A percentile compares a stretch with the other conserved stretches of the same genome.
Conservation (phyloP, 2,797 vertebrate species). For the Propithecus deckenii region DNA sequence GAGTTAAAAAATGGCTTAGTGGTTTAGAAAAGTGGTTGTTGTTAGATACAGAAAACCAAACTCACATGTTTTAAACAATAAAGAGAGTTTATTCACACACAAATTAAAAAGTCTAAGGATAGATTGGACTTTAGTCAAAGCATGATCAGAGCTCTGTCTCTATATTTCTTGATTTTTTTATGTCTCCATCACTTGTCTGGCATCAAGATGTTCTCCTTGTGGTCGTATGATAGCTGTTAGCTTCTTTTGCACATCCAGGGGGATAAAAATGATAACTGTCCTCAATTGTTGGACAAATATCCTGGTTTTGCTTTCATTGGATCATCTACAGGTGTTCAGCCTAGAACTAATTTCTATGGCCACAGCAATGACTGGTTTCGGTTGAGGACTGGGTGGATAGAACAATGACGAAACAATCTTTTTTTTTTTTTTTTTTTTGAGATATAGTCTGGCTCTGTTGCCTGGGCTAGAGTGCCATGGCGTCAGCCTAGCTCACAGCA, state of each 20-base stretch:
- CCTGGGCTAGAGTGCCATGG: too few relatives aligned
- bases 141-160: background rate
- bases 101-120: background rate
- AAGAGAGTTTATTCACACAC: background rate
- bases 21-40: background rate
- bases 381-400: background rate
- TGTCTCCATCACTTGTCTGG: background rate
- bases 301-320: background rate
- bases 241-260: background rate
- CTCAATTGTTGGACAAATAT: background rate
- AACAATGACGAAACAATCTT: background rate
- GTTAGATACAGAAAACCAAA: background rate
- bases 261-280: background rate
- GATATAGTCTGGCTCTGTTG: too few relatives aligned
- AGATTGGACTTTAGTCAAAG: background rate
- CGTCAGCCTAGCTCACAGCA: too few relatives aligned
- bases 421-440: too few relatives aligned
- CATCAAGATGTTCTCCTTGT: background rate
- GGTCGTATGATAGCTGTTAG: background rate
- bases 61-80: background rate
- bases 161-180: background rate
- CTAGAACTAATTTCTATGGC: background rate
- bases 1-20: background rate
- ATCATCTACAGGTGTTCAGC: background rate
- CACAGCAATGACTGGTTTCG: background rate